These are phyloP conservation scores for Sycophaga agraensis DNA, from an alignment of 1,140 invertebrate genomes.

Conservation along the genomic window DNA sequence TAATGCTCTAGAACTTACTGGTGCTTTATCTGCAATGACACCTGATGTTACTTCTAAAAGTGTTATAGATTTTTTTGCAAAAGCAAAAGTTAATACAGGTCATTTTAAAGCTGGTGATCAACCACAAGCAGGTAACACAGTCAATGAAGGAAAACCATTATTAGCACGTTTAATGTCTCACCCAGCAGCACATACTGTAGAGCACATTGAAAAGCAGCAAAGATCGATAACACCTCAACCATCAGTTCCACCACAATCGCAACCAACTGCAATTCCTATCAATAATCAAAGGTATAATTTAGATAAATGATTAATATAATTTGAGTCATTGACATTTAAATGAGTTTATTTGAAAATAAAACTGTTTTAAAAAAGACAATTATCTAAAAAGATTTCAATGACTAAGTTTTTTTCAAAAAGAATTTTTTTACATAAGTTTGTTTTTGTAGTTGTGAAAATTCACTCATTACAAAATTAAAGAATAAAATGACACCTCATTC, in stretches of 20 bases:
- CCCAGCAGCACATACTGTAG: conserved; percentile 74
- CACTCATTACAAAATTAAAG: conserved; percentile 24
- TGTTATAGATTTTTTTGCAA: conserved; percentile 83
- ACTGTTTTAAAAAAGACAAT: too few species aligned
- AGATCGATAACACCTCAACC: conserved; percentile 69
- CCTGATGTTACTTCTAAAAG: conserved; percentile 68
- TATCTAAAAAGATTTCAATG: too few species aligned
- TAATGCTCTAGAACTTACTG: conserved; percentile 36
- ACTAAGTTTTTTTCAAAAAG: too few species aligned
- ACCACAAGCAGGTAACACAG: conserved; percentile 51
- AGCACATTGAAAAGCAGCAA: conserved; percentile 87
- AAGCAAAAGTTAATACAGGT: conserved; percentile 66
- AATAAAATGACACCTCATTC: conserved; percentile 20
- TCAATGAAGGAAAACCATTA: conserved; percentile 58
- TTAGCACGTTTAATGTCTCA: conserved; percentile 75
- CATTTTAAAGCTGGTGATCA: conserved; percentile 51
- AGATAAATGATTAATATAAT: neutral
- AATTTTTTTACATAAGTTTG: neutral
- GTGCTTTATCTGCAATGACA: conserved; percentile 41
- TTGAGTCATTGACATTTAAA: neutral
- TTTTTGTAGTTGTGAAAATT: conserved; percentile 22
- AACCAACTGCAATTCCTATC: conserved; percentile 24
- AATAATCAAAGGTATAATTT: conserved; percentile 37
- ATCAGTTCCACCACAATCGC: conserved; percentile 35
- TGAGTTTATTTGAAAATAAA: too few species aligned